Evolutionary conservation across 2,797 vertebrate species (phyloP), one percentile per base, ranked within the genome.

Genomic region (Myotis daubentonii): DNA sequence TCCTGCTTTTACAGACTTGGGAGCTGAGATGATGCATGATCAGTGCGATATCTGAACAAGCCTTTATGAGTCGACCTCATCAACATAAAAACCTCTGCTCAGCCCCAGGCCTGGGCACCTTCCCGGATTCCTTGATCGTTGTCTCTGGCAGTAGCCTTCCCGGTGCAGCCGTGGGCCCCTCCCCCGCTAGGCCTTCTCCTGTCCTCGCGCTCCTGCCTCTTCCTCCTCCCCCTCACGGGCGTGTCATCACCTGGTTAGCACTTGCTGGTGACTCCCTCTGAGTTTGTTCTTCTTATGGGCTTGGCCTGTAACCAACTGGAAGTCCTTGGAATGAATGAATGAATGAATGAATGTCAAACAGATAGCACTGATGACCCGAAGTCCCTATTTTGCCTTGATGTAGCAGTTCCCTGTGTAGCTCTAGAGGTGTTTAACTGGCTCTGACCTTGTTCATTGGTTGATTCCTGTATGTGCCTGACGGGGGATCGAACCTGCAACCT

Each of bases 181-280:
- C 78, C 28, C 33, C 74, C 17, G 17, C 17, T 0, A 20, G 33
- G 25, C 44, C 22, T 75, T 6, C 22, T 25, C 3, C 8, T 11
- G 20, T 23, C 22, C 19, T 4, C 66, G 4, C 8, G 5, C 2
- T 4, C 20, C 8, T 33, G 28, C 28, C 47, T n/a, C n/a, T n/a
- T 55, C n/a, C 30, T 7, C 47, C 23, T 82, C 13, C 0, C 0
- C 17, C 0, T 0, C 17, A 23, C 23, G 6, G 5, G 2, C 25
- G 15, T 41, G 8, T 30, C 25, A 7, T 0, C 25, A 33, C n/a
- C 86, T 78, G 19, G 19, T 44, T 20, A 76, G 13, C 3, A 7
- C 71, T 49, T 84, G 23, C 33, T 47, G 33, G 7, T 19, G 57
- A 55, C 5, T 1, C 13, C 7, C 15, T 70, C n/a, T 44, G 25